phyloP scores from a whole-genome alignment of 1,140 invertebrate species.

The Zaprionus camerounensis region DNA sequence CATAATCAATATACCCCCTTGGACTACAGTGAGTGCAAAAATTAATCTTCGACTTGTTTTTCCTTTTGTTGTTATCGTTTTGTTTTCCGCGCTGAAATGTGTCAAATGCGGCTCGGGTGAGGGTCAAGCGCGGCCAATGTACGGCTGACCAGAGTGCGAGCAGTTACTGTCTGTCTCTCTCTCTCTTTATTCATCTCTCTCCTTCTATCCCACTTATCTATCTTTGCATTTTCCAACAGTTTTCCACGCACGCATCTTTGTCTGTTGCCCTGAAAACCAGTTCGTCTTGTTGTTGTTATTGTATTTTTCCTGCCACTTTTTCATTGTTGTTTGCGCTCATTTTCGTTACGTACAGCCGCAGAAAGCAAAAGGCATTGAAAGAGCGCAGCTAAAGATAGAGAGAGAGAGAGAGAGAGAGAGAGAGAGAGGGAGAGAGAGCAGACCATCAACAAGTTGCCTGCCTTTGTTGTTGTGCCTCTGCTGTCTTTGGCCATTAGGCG shows the following conservation, averaged over 20 bases:
- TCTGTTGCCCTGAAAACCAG: constrained; percentile 60
- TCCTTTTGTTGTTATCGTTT: not conserved
- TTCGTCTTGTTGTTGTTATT: constrained; percentile 50
- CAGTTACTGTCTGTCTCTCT: constrained; percentile 5
- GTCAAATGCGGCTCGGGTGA: constrained; percentile 46
- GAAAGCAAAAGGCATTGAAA: constrained; percentile 78
- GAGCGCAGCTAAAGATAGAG: constrained; percentile 30
- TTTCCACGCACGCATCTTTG: constrained; percentile 66
- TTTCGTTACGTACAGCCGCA: constrained; percentile 76
- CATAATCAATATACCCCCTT: constrained; percentile 2
- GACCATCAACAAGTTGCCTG: constrained; percentile 37
- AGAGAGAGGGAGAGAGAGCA: too few relatives aligned
- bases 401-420: constrained; percentile 15
- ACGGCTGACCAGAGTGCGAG: constrained; percentile 20
- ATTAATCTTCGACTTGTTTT: constrained; percentile 11
- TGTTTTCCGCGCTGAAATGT: constrained; percentile 49
- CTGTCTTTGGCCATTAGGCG: constrained; percentile 68
- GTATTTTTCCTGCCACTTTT: constrained; percentile 64
- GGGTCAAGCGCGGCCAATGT: constrained; percentile 65
- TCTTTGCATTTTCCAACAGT: constrained; percentile 68
- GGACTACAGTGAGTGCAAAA: not conserved
- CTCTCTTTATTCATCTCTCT: not conserved
- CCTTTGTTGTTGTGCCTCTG: constrained; percentile 28
- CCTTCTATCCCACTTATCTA: not conserved
- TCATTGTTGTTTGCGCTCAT: constrained; percentile 70